Percentiles rank a stretch among this genome's conserved stretches.
phyloP scores from a whole-genome alignment of 2,888 invertebrate species.

The Drosophila tripunctata region DNA sequence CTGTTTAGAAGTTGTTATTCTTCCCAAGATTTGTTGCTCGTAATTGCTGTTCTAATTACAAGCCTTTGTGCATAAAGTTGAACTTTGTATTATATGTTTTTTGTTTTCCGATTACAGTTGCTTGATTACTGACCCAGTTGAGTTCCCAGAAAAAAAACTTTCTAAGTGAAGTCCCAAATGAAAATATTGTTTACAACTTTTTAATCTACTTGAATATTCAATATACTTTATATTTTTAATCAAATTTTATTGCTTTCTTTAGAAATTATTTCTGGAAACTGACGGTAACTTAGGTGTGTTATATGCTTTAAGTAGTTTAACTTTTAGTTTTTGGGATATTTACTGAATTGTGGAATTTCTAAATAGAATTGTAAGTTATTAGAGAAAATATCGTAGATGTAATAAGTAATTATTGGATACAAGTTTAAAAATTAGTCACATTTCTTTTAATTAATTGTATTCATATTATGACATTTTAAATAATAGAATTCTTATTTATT shows the following conservation, averaged over 20 bases:
- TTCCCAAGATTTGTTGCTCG: background rate
- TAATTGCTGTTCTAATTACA: slow-evolving; percentile 31
- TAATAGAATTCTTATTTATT: too few species aligned
- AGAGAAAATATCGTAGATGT: too few species aligned
- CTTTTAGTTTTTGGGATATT: too few species aligned
- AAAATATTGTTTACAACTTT: background rate
- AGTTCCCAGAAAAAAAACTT: slow-evolving; percentile 1
- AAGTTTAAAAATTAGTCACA: too few species aligned
- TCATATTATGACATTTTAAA: too few species aligned
- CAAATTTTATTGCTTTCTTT: background rate
- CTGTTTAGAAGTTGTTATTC: slow-evolving; percentile 20
- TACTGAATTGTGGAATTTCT: too few species aligned
- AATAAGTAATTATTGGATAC: too few species aligned
- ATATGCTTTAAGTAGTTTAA: background rate
- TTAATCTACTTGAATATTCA: background rate
- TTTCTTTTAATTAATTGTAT: too few species aligned
- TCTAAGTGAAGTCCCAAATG: slow-evolving; percentile 1
- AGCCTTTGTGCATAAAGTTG: slow-evolving; percentile 1
- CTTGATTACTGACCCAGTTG: slow-evolving; percentile 11
- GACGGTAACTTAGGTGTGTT: too few species aligned
- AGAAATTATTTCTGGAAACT: background rate
- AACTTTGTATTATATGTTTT: slow-evolving; percentile 1
- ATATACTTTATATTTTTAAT: background rate
- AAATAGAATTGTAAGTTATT: too few species aligned
- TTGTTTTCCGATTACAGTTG: slow-evolving; percentile 15